Evolutionary conservation across 1,140 invertebrate genomes (phyloP), one percentile per base, ranked within the genome.

Genomic region (Bombus breviceps): DNA sequence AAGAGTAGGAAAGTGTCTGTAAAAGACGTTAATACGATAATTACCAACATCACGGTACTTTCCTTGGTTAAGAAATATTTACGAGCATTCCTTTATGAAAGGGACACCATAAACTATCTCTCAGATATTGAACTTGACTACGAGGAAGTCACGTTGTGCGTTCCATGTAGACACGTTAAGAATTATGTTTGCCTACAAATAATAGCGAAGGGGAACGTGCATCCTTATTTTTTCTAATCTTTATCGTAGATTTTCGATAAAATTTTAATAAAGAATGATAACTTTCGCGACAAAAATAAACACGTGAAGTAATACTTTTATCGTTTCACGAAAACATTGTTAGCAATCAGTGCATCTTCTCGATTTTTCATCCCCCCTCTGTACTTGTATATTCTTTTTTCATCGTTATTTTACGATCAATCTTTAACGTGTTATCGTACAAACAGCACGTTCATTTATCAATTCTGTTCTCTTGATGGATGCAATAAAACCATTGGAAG

Each of bases 141-240:
- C 47, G 37, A 83, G 71, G 62, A 83, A 83, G 81, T 76, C 81
- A 75, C 81, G 73, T 75, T 32, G 32, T 9, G 59, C 72, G 47
- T 83, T 74, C 72, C 81, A 12, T 18, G 59, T 32, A 77, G 71
- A 76, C 73, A 83, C 34, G 43, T 32, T 39, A 83, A 81, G 80
- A 81, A 81, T 74, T 81, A 81, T 81, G 69, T 74, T 32, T 22
- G 22, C 80, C 41, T 64, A 81, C 39, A 81, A 64, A 74, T 74
- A 81, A 81, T 81, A 39, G 79, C 25, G 5, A 74, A 43, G 53
- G 43, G 69, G 34, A 74, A 81, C 53, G 13, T 43, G 47, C 18
- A 62, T 4, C 18, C 18, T 62, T 34, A 41, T 41, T 32, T 22
- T 6, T 41, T 41, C 28, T 8, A 71, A 72, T 28, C 12, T 28